These are phyloP conservation scores for Oscheius sp. DNA, from an alignment of 2,888 invertebrate species.

Conservation along the genomic window DNA sequence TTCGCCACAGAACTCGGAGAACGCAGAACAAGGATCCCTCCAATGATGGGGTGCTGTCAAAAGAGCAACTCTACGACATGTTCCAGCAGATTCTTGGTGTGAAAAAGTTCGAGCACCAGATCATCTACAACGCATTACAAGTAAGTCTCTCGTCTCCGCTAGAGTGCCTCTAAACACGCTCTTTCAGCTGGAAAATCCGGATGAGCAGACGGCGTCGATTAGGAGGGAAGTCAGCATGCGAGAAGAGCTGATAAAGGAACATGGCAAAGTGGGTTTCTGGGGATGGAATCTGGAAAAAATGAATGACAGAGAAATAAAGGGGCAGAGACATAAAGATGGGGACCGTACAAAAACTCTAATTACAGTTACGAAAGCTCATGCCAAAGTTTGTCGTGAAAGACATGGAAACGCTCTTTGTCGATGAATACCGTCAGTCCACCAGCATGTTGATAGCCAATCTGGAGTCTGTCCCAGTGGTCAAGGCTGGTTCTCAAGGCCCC, in stretches of 20 bases:
- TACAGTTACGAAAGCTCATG: slow-evolving; percentile 92
- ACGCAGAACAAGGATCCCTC: slow-evolving; percentile 48
- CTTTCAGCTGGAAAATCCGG: slow-evolving; percentile 92
- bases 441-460: slow-evolving; percentile 98
- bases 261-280: slow-evolving; percentile 85
- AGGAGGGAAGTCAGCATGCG: slow-evolving; percentile 96
- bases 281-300: background rate
- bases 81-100: slow-evolving; percentile 98
- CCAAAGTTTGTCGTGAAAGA: slow-evolving; percentile 99
- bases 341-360: background rate
- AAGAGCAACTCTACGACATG: slow-evolving; percentile 99
- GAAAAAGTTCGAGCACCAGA: slow-evolving; percentile 99
- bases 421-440: slow-evolving; percentile 96
- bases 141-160: slow-evolving; percentile 75
- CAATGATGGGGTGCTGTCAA: slow-evolving; percentile 82
- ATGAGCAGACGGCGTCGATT: slow-evolving; percentile 99
- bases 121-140: slow-evolving; percentile 96
- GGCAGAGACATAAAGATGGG: background rate
- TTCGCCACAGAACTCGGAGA: slow-evolving; percentile 42
- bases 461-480: slow-evolving; percentile 95
- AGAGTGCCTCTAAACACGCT: background rate
- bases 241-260: slow-evolving; percentile 94
- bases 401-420: slow-evolving; percentile 99
- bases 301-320: background rate
- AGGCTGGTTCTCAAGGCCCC: slow-evolving; percentile 92